These are phyloP conservation scores for Pilophorus perplexus DNA, from an alignment of 2,888 invertebrate genomes.

Conservation along the genomic window DNA sequence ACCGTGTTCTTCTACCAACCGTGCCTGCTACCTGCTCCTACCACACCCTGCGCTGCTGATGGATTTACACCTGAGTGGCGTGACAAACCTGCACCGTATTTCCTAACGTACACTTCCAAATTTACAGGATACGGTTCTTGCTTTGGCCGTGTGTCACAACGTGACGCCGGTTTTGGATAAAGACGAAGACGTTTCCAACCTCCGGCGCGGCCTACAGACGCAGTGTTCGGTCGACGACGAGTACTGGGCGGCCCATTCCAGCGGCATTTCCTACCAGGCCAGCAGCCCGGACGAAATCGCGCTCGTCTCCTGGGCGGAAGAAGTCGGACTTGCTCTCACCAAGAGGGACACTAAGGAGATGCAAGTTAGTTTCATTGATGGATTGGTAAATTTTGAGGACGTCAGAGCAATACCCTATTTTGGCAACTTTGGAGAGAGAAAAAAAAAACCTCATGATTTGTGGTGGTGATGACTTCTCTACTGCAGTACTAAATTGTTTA, in stretches of 20 bases:
- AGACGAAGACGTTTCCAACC: constrained; percentile 47
- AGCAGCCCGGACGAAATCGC: constrained; percentile 76
- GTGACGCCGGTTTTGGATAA: constrained; percentile 93
- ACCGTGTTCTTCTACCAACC: too few species aligned
- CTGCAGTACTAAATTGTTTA: too few species aligned
- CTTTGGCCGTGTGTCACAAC: constrained; percentile 96
- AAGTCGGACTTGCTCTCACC: constrained; percentile 63
- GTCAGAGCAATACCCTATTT: too few species aligned
- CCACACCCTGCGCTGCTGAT: too few species aligned
- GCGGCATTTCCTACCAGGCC: constrained; percentile 61
- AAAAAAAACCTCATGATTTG: too few species aligned
- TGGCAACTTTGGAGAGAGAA: too few species aligned
- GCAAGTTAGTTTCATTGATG: constrained; percentile 52
- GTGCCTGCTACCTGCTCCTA: too few species aligned
- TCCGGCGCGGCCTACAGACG: constrained; percentile 49
- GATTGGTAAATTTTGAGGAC: too few species aligned
- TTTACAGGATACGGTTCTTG: constrained; percentile 67
- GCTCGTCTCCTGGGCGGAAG: constrained; percentile 70
- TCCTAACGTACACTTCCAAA: background rate
- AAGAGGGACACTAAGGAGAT: constrained; percentile 59
- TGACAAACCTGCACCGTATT: too few species aligned
- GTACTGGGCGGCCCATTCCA: constrained; percentile 49
- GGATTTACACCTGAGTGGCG: too few species aligned
- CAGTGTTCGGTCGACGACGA: constrained; percentile 62
- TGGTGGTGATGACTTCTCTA: too few species aligned